Evolutionary conservation across 2,888 invertebrate species (phyloP), one percentile per base, ranked within the genome.

Genomic region (Lasioglossum villosulum): DNA sequence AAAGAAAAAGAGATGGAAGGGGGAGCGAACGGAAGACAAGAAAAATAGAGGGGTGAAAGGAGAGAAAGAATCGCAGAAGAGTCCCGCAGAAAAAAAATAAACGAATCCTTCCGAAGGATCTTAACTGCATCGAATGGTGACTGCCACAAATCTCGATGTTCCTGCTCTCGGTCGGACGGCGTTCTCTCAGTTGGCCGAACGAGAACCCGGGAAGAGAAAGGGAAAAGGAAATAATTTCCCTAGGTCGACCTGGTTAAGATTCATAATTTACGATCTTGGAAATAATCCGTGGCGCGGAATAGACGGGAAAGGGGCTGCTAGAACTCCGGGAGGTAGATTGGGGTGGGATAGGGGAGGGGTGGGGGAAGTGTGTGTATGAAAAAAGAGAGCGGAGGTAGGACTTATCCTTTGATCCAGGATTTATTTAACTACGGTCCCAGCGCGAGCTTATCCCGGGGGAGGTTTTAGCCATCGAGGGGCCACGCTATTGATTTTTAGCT

Each of bases 401-500:
- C 94, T 95, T 93, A 95, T 95, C 95, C 95, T 93, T 95, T 95
- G 94, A 95, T 95, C 95, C 95, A 90, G 95, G 95, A 95, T 95
- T 95, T 95, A 95, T 95, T 95, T 95, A 95, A 95, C 94, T 95
- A 95, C 94, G 93, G 89, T 89, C 93, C 93, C 93, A 91, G 92
- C 87, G 92, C 91, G 93, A 92, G 94, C 93, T 95, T 95, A 95
- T 95, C 95, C 95, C 93, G 92, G 91, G 94, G 94, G 94, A 94
- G 94, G 94, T 93, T 95, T 94, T 94, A 91, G 92, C 90, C 91
- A 89, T 87, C 90, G 91, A 90, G 90, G 91, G 91, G 91, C 89
- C 89, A 91, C 88, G 87, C 90, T 95, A 95, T 95, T 95, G 95
- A 95, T 95, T 95, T 95, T 95, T 94, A 94, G 94, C 94, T 93